phyloP scores from a whole-genome alignment of 2,113 vertebrate genomes.

The Burhinus oedicnemus region DNA sequence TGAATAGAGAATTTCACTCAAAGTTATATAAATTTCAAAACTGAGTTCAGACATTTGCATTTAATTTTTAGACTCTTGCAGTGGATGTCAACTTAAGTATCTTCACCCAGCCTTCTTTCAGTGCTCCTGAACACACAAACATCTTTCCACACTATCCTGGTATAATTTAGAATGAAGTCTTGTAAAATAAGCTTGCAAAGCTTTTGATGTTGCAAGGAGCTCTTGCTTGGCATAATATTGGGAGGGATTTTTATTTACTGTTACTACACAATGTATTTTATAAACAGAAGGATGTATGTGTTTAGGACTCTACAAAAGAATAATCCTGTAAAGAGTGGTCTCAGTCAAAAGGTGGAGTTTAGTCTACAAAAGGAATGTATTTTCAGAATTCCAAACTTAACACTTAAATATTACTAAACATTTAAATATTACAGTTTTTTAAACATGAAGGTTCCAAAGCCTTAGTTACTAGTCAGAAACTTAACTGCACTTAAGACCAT shows the following conservation, averaged over 20 bases:
- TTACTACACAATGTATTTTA: not conserved
- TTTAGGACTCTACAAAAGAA: not conserved
- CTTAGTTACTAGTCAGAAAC: not conserved
- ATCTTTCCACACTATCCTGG: not conserved
- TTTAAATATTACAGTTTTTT: not conserved
- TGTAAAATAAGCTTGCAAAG: not conserved
- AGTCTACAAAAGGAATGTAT: not conserved
- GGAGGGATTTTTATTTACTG: not conserved
- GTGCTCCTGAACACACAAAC: not conserved
- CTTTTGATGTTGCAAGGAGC: not conserved
- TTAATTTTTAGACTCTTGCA: not conserved
- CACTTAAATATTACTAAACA: fast-evolving
- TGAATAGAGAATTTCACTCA: not conserved
- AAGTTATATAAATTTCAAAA: not conserved
- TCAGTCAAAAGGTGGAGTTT: not conserved
- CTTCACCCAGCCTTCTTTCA: not conserved
- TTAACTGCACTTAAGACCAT: not conserved
- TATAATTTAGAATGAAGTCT: not conserved
- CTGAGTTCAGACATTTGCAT: not conserved
- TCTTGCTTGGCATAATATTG: not conserved
- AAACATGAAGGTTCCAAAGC: not conserved
- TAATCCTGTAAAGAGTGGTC: not conserved
- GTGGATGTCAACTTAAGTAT: not conserved
- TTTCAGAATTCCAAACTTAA: not conserved
- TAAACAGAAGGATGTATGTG: not conserved